Evolutionary conservation across 2,797 vertebrate genomes (phyloP), one percentile per base, ranked within the genome.

Genomic region (Tauraco hartlaubi): DNA sequence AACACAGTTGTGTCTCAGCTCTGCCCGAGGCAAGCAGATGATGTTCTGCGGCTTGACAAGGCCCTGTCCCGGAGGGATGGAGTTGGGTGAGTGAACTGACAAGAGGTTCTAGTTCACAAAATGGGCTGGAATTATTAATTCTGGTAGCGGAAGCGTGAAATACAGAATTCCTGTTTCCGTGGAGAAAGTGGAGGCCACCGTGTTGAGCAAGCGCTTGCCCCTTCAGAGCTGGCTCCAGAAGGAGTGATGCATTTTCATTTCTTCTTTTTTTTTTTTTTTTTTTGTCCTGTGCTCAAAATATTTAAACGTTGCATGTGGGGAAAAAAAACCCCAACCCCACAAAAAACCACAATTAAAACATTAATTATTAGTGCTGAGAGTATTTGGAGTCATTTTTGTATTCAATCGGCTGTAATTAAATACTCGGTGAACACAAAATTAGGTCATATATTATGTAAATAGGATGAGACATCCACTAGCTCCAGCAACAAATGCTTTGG

Each of bases 391-490:
- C 52, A 93, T 95, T 97, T 97, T 96, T 91, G 62, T 87, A 92
- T 95, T 94, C 92, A 95, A 72, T 95, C n/a, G 26, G 61, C 95
- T 95, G 90, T 97, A 96, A 97, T 97, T 97, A 96, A 96, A 95
- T 92, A 95, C 89, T 96, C 90, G 35, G 82, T 94, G 95, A 96
- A 91, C 94, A 94, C 90, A 89, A 92, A 97, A 97, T 96, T 95
- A 91, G 97, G 97, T 96, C 96, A 89, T 95, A 90, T 94, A 95
- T 97, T 96, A 97, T 96, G 92, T 95, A 97, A 97, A 95, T 95
- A 96, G 94, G 94, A 97, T 92, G 94, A 96, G 96, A 96, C 88
- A 95, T 96, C 93, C 94, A 94, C 92, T 96, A 89, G 87, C 77
- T 96, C 72, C 39, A 58, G 87, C 88, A 72, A 21, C 79, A 90